A percentile compares a stretch with the other conserved stretches of the same genome.
phyloP scores from a whole-genome alignment of 2,113 vertebrate genomes.

The Talpa occidentalis region DNA sequence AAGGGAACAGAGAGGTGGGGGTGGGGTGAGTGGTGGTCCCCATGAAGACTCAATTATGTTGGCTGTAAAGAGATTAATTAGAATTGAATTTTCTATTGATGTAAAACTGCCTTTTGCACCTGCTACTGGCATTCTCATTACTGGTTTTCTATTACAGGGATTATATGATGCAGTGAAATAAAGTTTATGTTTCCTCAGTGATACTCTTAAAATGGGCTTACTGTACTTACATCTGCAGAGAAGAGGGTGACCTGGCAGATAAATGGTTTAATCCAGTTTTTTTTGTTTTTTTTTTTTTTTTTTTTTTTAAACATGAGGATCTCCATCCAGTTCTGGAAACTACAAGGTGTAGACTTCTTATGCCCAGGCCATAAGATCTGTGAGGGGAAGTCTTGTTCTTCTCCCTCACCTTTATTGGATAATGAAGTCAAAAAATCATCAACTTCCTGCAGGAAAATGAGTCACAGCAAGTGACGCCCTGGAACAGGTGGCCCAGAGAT shows the following conservation, averaged over 20 bases:
- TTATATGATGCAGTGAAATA: slow-evolving; percentile 79
- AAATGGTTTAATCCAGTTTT: background rate
- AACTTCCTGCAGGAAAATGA: background rate
- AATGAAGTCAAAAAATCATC: background rate
- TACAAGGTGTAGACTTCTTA: background rate
- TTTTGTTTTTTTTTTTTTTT: background rate
- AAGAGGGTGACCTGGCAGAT: slow-evolving; percentile 41
- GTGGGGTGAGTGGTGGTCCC: slow-evolving; percentile 60
- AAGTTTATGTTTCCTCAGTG: slow-evolving; percentile 69
- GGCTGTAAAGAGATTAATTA: slow-evolving; percentile 85
- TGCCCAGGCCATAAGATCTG: background rate
- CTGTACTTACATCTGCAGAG: slow-evolving; percentile 68
- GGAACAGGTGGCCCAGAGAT: background rate
- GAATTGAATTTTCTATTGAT: slow-evolving; percentile 85
- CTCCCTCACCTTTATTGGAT: background rate
- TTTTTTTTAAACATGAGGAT: background rate
- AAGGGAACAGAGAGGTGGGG: background rate
- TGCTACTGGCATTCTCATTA: slow-evolving; percentile 76
- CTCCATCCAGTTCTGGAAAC: slow-evolving; percentile 11
- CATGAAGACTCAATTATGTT: slow-evolving; percentile 81
- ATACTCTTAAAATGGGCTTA: slow-evolving; percentile 70
- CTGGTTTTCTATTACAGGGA: slow-evolving; percentile 79
- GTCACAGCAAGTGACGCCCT: background rate
- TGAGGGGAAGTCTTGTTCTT: background rate
- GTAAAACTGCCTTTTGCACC: slow-evolving; percentile 81